These are phyloP conservation scores for Acomys russatus DNA, from an alignment of 2,797 vertebrate genomes.

Conservation along the genomic window DNA sequence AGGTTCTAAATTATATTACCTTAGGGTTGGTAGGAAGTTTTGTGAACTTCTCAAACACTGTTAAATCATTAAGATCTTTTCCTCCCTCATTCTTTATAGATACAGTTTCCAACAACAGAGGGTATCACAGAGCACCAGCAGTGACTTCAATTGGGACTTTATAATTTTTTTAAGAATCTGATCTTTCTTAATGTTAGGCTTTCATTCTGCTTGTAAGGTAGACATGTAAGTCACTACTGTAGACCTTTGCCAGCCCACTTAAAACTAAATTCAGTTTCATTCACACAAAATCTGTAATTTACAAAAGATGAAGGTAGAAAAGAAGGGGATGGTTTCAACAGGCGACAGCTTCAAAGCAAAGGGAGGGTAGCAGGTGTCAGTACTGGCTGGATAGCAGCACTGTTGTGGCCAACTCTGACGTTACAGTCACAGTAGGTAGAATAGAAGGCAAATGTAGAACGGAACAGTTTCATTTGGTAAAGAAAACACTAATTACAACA, in stretches of 20 bases:
- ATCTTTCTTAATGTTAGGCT: constrained; percentile 1
- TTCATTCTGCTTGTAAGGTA: constrained; percentile 34
- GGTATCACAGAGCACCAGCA: not conserved
- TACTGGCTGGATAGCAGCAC: not conserved
- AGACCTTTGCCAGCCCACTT: not conserved
- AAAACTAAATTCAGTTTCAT: constrained; percentile 45
- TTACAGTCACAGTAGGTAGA: not conserved
- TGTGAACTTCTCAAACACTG: constrained; percentile 21
- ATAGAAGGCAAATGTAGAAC: constrained; percentile 24
- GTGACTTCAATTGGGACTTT: not conserved
- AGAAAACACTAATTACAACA: constrained; percentile 55
- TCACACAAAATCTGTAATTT: not conserved
- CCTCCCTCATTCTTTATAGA: not conserved
- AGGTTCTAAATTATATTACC: constrained; percentile 49
- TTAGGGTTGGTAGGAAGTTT: not conserved
- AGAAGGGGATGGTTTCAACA: not conserved
- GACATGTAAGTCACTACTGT: constrained; percentile 11
- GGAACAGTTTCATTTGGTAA: constrained; percentile 39
- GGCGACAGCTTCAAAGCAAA: not conserved
- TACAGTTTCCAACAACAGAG: constrained; percentile 10
- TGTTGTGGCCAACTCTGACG: not conserved
- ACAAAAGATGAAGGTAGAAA: constrained; percentile 24
- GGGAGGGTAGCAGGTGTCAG: constrained; percentile 9
- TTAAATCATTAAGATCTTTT: constrained; percentile 53
- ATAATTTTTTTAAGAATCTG: constrained; percentile 20